These are phyloP conservation scores for Eretmochelys imbricata DNA, from an alignment of 2,113 vertebrate genomes.

Conservation along the genomic window DNA sequence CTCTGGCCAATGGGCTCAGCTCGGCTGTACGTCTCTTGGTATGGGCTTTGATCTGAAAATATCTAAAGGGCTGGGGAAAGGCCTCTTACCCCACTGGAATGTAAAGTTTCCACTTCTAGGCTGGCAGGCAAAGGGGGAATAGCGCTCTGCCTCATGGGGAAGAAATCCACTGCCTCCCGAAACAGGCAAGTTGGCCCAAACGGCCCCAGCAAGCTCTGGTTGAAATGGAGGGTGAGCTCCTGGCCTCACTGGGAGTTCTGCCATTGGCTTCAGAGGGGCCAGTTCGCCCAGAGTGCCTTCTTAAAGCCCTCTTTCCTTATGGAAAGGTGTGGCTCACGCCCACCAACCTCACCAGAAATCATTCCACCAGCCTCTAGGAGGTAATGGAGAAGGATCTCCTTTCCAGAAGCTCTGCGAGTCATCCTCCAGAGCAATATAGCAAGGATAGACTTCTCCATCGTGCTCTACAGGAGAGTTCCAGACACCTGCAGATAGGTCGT, in stretches of 20 bases:
- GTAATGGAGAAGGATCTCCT: background rate
- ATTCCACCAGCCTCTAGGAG: background rate
- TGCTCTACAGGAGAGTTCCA: background rate
- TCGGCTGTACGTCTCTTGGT: background rate
- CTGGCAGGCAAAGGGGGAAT: background rate
- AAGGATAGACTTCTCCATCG: accelerated
- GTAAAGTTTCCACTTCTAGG: background rate
- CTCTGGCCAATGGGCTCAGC: background rate
- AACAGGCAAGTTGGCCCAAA: accelerated
- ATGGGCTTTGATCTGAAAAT: background rate
- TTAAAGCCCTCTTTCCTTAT: background rate
- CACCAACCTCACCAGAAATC: background rate
- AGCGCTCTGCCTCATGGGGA: accelerated
- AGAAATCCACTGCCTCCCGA: background rate
- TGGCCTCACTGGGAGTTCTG: accelerated
- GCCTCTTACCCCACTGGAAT: background rate
- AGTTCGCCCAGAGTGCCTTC: background rate
- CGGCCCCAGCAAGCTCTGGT: background rate
- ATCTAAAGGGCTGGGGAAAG: background rate
- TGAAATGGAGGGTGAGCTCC: background rate
- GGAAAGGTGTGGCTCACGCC: background rate
- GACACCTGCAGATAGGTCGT: background rate
- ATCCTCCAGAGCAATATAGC: background rate
- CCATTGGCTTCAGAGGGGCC: accelerated
- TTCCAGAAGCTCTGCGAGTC: background rate